phyloP scores from a whole-genome alignment of 2,113 vertebrate species.

The Astatoreochromis straeleni region DNA sequence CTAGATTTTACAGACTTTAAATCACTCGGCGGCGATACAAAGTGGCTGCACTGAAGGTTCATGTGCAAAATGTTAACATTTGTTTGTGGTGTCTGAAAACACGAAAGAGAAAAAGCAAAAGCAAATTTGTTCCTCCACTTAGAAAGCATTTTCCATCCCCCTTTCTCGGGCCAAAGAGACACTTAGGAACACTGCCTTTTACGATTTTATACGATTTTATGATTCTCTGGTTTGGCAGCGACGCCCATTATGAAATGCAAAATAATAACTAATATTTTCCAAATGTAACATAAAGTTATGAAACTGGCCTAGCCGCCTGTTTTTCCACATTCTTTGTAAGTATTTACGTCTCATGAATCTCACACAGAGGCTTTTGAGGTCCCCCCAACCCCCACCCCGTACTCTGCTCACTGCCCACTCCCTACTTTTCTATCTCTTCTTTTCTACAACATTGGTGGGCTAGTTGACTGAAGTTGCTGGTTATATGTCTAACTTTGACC shows the following conservation, averaged over 20 bases:
- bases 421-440: neutral
- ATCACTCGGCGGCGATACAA: neutral
- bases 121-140: slow-evolving; percentile 40
- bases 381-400: neutral
- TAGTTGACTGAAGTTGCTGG: slow-evolving; percentile 58
- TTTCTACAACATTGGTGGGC: slow-evolving; percentile 17
- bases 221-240: slow-evolving; percentile 61
- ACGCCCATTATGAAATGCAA: slow-evolving; percentile 66
- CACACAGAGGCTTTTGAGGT: slow-evolving; percentile 45
- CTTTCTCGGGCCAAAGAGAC: slow-evolving; percentile 42
- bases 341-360: slow-evolving; percentile 49
- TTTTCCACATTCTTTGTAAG: slow-evolving; percentile 46
- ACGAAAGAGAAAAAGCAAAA: slow-evolving; percentile 6
- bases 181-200: slow-evolving; percentile 60
- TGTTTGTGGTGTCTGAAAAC: slow-evolving; percentile 29
- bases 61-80: slow-evolving; percentile 18
- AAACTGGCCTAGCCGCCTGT: slow-evolving; percentile 33
- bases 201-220: slow-evolving; percentile 64
- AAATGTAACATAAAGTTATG: slow-evolving; percentile 69
- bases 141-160: slow-evolving; percentile 35
- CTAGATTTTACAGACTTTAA: neutral
- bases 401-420: neutral
- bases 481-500: slow-evolving; percentile 75
- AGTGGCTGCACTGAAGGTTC: neutral
- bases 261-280: slow-evolving; percentile 76